Conservation (phyloP, 2,113 vertebrate species). For the Clarias batrachus region DNA sequence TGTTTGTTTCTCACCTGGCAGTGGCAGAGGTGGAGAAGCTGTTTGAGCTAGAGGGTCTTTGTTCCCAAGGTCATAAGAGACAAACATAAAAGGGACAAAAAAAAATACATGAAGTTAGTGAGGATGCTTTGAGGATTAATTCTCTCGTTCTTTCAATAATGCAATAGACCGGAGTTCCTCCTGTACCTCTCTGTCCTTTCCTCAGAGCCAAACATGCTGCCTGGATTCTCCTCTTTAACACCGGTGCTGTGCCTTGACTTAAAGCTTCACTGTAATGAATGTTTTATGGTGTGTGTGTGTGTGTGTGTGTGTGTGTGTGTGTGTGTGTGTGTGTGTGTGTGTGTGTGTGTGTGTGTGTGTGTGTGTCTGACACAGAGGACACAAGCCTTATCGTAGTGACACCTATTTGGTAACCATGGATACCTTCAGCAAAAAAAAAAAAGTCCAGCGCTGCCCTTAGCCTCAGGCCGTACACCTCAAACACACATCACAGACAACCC, state of each 20-base stretch:
- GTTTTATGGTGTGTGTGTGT: slow-evolving; percentile 66
- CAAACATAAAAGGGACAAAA: slow-evolving; percentile 30
- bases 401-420: slow-evolving; percentile 64
- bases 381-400: slow-evolving; percentile 56
- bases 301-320: slow-evolving; percentile 39
- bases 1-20: slow-evolving; percentile 62
- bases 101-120: slow-evolving; percentile 32
- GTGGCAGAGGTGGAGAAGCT: slow-evolving; percentile 69
- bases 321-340: slow-evolving; percentile 38
- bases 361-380: slow-evolving; percentile 58
- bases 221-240: slow-evolving; percentile 2
- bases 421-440: slow-evolving; percentile 57
- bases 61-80: slow-evolving; percentile 33
- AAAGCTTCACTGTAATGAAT: slow-evolving; percentile 59
- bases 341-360: slow-evolving; percentile 48
- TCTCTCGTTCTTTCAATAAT: neutral
- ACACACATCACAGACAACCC: neutral
- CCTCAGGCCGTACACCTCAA: neutral
- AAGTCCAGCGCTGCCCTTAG: slow-evolving; percentile 9
- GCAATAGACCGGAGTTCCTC: neutral
- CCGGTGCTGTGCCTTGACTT: neutral
- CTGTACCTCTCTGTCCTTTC: slow-evolving; percentile 23
- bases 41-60: slow-evolving; percentile 75
- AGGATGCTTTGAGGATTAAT: neutral
- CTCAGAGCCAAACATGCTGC: slow-evolving; percentile 25